These are phyloP conservation scores for Nymphalis polychloros DNA, from an alignment of 2,888 invertebrate species.

Conservation along the genomic window DNA sequence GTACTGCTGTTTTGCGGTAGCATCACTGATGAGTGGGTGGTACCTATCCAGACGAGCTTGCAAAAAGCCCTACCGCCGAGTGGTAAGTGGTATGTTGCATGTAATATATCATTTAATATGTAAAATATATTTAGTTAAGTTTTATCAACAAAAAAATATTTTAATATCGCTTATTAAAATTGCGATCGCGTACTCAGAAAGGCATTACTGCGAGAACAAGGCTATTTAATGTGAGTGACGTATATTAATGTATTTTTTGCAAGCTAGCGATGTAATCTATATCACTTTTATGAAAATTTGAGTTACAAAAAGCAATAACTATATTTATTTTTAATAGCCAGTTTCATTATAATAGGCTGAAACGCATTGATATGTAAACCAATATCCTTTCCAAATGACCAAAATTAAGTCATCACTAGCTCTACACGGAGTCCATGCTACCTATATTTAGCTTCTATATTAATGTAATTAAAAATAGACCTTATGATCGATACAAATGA, in stretches of 20 bases:
- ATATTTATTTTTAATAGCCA: not conserved
- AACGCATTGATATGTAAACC: conserved; percentile 34
- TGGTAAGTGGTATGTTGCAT: too few species aligned
- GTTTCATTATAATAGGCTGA: not conserved
- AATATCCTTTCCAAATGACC: conserved; percentile 65
- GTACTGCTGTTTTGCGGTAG: too few species aligned
- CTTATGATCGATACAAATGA: not conserved
- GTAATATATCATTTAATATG: not conserved
- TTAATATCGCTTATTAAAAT: conserved; percentile 11
- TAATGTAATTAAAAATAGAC: conserved; percentile 15
- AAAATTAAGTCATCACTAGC: conserved; percentile 74
- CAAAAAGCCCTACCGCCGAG: too few species aligned
- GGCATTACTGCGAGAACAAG: conserved; percentile 12
- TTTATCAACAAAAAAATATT: conserved; percentile 1
- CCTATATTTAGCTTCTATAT: conserved; percentile 47
- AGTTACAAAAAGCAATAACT: conserved; percentile 7
- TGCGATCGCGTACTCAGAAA: conserved; percentile 12
- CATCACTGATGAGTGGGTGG: too few species aligned
- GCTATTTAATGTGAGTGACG: conserved; percentile 10
- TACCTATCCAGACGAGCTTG: too few species aligned
- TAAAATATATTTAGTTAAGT: not conserved
- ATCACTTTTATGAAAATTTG: conserved; percentile 16
- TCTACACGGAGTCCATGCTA: conserved; percentile 61
- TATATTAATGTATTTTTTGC: conserved; percentile 7
- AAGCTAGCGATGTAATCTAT: conserved; percentile 5